Conservation (phyloP, 2,888 invertebrate species). For the Germaria angustata region DNA sequence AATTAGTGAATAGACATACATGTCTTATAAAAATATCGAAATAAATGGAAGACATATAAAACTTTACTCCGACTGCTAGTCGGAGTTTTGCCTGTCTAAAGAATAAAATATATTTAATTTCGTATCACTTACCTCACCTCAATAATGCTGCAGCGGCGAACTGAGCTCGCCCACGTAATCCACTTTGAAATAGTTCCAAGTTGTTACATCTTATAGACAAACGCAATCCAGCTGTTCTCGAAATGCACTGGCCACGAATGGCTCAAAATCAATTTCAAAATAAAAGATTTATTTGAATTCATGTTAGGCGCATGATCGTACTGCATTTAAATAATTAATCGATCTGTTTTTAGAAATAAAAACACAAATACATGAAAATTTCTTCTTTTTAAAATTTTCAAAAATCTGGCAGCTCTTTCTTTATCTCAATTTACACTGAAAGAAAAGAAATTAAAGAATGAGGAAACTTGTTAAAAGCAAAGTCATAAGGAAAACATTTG, state of each 20-base stretch:
- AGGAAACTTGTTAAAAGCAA: background rate
- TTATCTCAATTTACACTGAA: slow-evolving; percentile 48
- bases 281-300: background rate
- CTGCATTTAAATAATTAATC: background rate
- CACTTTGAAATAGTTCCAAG: background rate
- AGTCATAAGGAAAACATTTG: slow-evolving; percentile 47
- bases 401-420: slow-evolving; percentile 46
- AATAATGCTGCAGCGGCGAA: slow-evolving; percentile 37
- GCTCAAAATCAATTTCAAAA: background rate
- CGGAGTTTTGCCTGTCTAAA: too few species aligned
- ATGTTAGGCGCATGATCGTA: background rate
- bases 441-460: slow-evolving; percentile 29
- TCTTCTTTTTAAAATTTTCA: background rate
- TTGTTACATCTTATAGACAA: background rate
- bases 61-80: too few species aligned
- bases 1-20: too few species aligned
- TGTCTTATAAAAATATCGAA: too few species aligned
- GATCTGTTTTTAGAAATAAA: background rate
- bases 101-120: background rate
- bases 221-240: background rate
- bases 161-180: slow-evolving; percentile 13
- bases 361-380: background rate
- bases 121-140: slow-evolving; percentile 44
- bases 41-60: too few species aligned
- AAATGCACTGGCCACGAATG: background rate